Base-by-base conservation (phyloP, 1,140 invertebrate genomes). In the Nephotettix cincticeps region DNA sequence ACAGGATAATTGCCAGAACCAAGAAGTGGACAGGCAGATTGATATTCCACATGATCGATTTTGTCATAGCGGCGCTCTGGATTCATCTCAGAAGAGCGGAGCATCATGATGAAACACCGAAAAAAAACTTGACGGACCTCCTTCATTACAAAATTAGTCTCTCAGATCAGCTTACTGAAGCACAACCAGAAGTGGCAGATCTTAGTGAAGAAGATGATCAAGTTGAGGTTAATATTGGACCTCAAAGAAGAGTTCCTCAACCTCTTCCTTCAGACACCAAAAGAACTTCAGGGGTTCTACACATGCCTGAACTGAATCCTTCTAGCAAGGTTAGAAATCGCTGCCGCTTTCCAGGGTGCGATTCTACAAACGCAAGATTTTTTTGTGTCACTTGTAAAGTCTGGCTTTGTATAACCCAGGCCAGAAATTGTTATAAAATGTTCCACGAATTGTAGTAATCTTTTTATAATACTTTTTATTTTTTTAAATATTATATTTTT, bases 21-120 rank as follows among this genome's bases (percentile, higher is more conserved):
- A 74, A 66, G 58, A 74, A 74, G 54, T 74, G 56, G 40, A 74
- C 73, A 14, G 61, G 69, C 2, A 32, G 71, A 14, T 54, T 72
- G 4, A 64, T 73, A 14, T 45, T 73, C 19, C 71, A 74, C 32
- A 40, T 71, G 32, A 67, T 74, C 30, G 71, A 74, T 32, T 64
- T 74, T 36, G 63, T 69, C 14, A 40, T 63, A 25, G 72, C 63
- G n/a, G 65, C 68, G 28, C 23, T 21, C 19, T 74, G 73, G 68
- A 51, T 61, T 29, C 9, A 36, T 47, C 32, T 70, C 70, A 51
- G 51, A 47, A 67, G 63, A 56, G 65, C 69, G 13, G 30, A 63
- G n/a, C 32, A 23, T 40, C 63, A 61, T n/a, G 27, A 51, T 3
- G 29, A 45, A 30, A 63, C 69, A 27, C 63, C 63, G 13, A 30